Evolutionary conservation across 2,113 vertebrate genomes (phyloP), one percentile per base, ranked within the genome.

Genomic region (Podarcis raffonei): DNA sequence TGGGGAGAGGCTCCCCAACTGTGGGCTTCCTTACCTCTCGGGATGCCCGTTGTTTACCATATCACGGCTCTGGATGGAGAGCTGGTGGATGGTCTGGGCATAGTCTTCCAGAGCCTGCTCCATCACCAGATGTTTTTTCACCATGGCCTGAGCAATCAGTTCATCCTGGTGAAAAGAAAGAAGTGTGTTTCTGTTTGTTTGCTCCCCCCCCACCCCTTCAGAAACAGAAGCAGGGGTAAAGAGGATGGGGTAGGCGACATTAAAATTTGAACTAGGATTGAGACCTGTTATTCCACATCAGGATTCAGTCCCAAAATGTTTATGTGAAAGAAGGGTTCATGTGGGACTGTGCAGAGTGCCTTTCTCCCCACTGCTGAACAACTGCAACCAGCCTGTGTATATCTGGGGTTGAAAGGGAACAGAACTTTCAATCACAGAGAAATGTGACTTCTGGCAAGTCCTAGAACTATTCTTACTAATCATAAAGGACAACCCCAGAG

Each of bases 81-180:
- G 96, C 92, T 98, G 98, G 89, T 98, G 98, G 89, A 99, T 97
- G 74, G 98, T 98, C 93, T 97, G 98, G 53, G 97, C 98, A 1
- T 99, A 99, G 93, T 98, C 98, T 15, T 98, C 98, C 90, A 99
- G 97, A 5, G 98, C 98, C 94, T 99, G 98, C 86, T 99, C 98
- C 92, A 99, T 90, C 6, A 93, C 97, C 95, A 98, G 96, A 90
- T 99, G 98, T 88, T 98, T 98, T 96, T 98, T 99, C 65, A 99
- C 97, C 97, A 98, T 98, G 30, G 98, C 98, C 80, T 99, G 94
- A 76, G 98, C 98, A 1, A 98, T 97, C 94, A 97, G 97, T 93
- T 99, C 98, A n/a, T 99, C 98, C 98, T 99, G 88, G 81, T 37
- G 82, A 42, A 75, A 1, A 25, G 9, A 59, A 27, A 22, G 23